Evolutionary conservation across 2,888 invertebrate species (phyloP).

Genomic region (Nephrocerus scutellatus): DNA sequence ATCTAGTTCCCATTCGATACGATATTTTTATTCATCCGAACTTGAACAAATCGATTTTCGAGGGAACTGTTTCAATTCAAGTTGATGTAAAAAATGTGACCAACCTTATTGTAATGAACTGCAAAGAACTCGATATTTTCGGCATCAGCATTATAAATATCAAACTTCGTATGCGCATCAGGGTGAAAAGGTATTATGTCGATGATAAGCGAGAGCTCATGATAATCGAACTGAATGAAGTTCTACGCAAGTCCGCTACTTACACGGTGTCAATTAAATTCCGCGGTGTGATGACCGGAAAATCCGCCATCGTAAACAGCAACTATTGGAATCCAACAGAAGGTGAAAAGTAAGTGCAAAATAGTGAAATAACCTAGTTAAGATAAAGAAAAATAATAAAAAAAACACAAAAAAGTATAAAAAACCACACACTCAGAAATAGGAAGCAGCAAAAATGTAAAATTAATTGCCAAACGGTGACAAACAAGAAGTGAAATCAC

Average conservation of each 20-base stretch:
- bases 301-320: slow-evolving; percentile 67
- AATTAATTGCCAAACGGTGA: slow-evolving; percentile 7
- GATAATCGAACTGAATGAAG: slow-evolving; percentile 40
- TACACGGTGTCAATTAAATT: slow-evolving; percentile 58
- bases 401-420: no score
- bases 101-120: slow-evolving; percentile 37
- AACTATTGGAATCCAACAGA: slow-evolving; percentile 49
- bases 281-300: slow-evolving; percentile 58
- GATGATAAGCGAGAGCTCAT: slow-evolving; percentile 46
- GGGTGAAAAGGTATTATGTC: slow-evolving; percentile 27
- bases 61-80: slow-evolving; percentile 37
- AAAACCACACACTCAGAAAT: no score
- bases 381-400: background rate
- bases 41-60: slow-evolving; percentile 26
- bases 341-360: slow-evolving; percentile 48
- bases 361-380: background rate
- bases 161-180: slow-evolving; percentile 39
- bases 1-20: slow-evolving; percentile 33
- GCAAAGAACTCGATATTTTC: slow-evolving; percentile 32
- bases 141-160: slow-evolving; percentile 35
- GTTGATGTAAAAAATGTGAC: slow-evolving; percentile 29
- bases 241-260: slow-evolving; percentile 37
- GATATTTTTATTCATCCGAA: slow-evolving; percentile 33
- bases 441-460: slow-evolving; percentile 9
- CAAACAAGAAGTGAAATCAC: no score